Evolutionary conservation across 2,797 vertebrate genomes (phyloP).

Genomic region (Sternarchorhynchus goeldii): DNA sequence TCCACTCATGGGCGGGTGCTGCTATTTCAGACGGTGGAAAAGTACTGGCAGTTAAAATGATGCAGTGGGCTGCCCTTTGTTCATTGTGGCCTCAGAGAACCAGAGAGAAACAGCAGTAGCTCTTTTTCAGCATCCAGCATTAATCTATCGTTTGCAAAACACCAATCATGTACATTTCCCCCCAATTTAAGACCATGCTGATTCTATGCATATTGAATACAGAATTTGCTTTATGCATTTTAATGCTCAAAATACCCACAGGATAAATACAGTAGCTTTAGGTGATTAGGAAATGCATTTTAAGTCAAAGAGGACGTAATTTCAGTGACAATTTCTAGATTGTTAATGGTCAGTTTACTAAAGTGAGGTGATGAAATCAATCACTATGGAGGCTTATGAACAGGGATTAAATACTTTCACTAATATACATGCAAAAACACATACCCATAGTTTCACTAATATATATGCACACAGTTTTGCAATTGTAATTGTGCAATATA

Average conservation of each 20-base stretch:
- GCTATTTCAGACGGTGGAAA: conserved; percentile 76
- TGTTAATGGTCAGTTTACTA: conserved; percentile 11
- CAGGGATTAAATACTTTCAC: background rate
- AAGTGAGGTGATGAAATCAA: conserved; percentile 1
- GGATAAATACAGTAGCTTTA: background rate
- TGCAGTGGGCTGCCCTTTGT: conserved; percentile 68
- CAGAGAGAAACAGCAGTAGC: conserved; percentile 16
- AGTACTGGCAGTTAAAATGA: conserved; percentile 71
- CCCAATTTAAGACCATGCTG: background rate
- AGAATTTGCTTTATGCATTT: background rate
- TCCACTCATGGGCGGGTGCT: conserved; percentile 65
- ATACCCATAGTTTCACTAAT: too few relatives aligned
- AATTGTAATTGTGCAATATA: too few relatives aligned
- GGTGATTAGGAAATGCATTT: background rate
- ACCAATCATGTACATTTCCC: background rate
- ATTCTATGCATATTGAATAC: background rate
- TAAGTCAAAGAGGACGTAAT: background rate
- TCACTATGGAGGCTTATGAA: background rate
- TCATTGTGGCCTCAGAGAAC: conserved; percentile 66
- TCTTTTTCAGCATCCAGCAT: conserved; percentile 34
- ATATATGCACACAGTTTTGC: too few relatives aligned
- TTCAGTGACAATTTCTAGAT: background rate
- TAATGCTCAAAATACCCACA: background rate
- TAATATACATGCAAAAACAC: too few relatives aligned
- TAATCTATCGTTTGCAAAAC: background rate